Base-by-base conservation (phyloP, 2,888 invertebrate species). In the Magallana nippona region DNA sequence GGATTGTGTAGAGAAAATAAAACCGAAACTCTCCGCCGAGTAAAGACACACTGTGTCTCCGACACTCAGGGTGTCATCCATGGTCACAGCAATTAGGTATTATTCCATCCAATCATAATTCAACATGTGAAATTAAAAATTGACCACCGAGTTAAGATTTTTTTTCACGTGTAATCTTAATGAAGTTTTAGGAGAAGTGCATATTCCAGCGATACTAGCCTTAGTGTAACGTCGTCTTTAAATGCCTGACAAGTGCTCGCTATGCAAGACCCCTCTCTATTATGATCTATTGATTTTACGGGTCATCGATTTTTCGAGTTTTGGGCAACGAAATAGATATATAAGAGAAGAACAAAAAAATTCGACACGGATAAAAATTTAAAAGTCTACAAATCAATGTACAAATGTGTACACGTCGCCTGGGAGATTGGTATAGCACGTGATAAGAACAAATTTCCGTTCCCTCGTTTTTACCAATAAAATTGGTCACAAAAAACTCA, bases 21-120 rank as follows among this genome's bases (percentile, higher is more conserved):
- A 93, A 79, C 93, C 93, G 56, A 89, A 89, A 2, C 89, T 89
- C 79, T 93, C 93, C 78, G 93, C 93, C 2, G 92, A 93, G 87
- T 92, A 93, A 55, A 93, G 88, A 86, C 92, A 92, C 10, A 93
- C 89, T 10, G 82, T 86, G 87, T 93, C 93, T 17, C 93, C 93
- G 13, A 93, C 89, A 89, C 93, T 92, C 83, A 93, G 84, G 1
- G 91, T 91, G 82, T 93, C 92, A 56, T 91, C 92, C 81, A 81
- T 81, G 8, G 32, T 58, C 22, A 55, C 19, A 44, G 5, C 62
- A 62, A 62, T 78, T 22, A 77, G 27, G 55, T 78, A n/a, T 56
- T 78, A 55, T 55, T 55, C 56, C 78, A 55, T 78, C 78, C 55
- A 17, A 44, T 19, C 55, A 78, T 71, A 22, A 27, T 32, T 27